Evolutionary conservation across 2,888 invertebrate genomes (phyloP), one percentile per base, ranked within the genome.

Genomic region (Caenorhabditis becei): DNA sequence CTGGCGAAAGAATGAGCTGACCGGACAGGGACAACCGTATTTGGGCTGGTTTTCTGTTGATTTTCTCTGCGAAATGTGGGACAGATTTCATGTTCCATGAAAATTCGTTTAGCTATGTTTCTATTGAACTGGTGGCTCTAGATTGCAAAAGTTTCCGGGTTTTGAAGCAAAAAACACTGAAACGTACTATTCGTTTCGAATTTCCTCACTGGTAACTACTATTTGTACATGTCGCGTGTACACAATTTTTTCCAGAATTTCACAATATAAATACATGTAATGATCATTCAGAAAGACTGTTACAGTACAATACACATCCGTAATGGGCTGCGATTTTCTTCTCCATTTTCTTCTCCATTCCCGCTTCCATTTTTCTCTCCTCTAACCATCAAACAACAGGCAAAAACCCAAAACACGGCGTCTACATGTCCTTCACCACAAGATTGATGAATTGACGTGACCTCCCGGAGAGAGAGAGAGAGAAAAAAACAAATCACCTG

Each of bases 261-360:
- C n/a, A n/a, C n/a, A n/a, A n/a, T n/a, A 41, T 41, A 44, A 32
- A 59, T 3, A 56, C 26, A 37, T 61, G 14, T 61, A 49, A 54
- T 63, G 49, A 58, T 63, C 63, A 72, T 72, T 14, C 23, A 72
- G 58, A 63, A 35, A 26, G 62, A 54, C 49, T 32, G 32, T 56
- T 53, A 20, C 53, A 47, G 61, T 58, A 71, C 71, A 71, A 62
- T 71, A 62, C 62, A 54, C 56, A 74, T 32, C 32, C 10, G 5
- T 74, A 74, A 74, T 65, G 41, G 65, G 65, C 74, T 66, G 66
- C 66, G 59, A 75, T 47, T 47, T 18, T 18, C 47, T 47, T 47
- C 18, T 47, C 41, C 41, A 47, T 47, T 47, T 47, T 47, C 14
- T 14, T 11, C 2, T 14, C 2, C 26, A 7, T 24, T 56, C 54